Evolutionary conservation across 2,113 vertebrate genomes (phyloP).

Genomic region (Haliaeetus leucogaster): DNA sequence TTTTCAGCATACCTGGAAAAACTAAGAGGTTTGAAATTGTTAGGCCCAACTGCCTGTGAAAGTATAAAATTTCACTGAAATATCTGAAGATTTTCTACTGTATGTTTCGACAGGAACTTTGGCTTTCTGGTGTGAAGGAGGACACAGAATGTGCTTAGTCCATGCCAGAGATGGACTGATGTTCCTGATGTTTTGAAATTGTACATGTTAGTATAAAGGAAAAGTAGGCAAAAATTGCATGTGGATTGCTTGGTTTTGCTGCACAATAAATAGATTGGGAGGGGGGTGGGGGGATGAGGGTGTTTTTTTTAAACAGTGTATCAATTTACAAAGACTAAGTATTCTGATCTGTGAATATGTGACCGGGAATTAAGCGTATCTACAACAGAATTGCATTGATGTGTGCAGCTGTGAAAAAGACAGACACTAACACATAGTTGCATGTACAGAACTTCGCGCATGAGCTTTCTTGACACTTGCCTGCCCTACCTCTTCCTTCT

Average conservation of each 20-base stretch:
- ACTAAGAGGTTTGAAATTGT: background rate
- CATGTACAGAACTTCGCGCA: background rate
- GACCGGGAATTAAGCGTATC: background rate
- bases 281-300: no score
- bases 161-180: background rate
- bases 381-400: background rate
- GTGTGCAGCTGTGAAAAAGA: background rate
- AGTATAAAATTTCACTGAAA: background rate
- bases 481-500: background rate
- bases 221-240: background rate
- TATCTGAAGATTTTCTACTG: background rate
- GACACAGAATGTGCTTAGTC: background rate
- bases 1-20: background rate
- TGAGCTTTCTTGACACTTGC: background rate
- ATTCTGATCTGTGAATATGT: background rate
- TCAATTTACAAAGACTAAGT: background rate
- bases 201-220: background rate
- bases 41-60: background rate
- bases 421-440: background rate
- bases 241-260: background rate
- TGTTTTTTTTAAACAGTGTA: background rate
- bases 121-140: background rate
- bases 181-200: background rate
- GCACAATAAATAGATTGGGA: background rate
- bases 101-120: background rate